Base-by-base conservation (phyloP, 2,113 vertebrate species). In the Desmodus rotundus region DNA sequence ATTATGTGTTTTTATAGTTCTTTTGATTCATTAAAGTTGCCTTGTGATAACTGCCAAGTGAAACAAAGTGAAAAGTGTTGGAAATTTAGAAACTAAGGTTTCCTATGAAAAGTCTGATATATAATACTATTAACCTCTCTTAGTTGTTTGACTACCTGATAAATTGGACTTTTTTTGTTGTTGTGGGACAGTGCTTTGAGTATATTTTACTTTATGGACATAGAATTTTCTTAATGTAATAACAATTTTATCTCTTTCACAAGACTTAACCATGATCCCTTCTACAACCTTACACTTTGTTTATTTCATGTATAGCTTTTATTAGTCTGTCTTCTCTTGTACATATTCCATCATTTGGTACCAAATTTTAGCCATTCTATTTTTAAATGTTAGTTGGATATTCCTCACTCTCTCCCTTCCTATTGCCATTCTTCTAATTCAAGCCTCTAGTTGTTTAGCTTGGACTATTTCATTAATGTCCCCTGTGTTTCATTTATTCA, bases 71-170 rank as follows among this genome's bases (percentile, higher is more conserved):
- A 77, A 95, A 87, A 92, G 9, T 33, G 70, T 36, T 87, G 67
- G 72, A 97, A 85, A 85, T 97, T 97, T 97, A 97, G 95, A 96
- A 97, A 98, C 95, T 68, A 90, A 93, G 93, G 54, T 92, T 84
- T 96, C 91, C 43, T 84, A 19, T 78, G 50, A 88, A 93, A 95
- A 81, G 58, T 88, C 36, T 94, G 94, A 74, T 95, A 87, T 94
- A 86, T 96, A 97, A 96, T 95, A 97, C 84, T 96, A 47, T 73
- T 76, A 65, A 58, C 45, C 84, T 96, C 15, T 91, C 58, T 87
- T 81, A 84, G 89, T 93, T 96, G 95, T 96, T 85, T 94, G 89
- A 96, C 89, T 96, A 97, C 92, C 36, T 85, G 87, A 87, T 82
- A 96, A 94, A 52, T 24, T 89, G 89, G 91, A 93, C 41, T 31